A percentile compares a stretch with the other conserved stretches of the same genome.
Evolutionary conservation across 2,888 invertebrate species (phyloP).

Genomic region (Parascotia fuliginaria): DNA sequence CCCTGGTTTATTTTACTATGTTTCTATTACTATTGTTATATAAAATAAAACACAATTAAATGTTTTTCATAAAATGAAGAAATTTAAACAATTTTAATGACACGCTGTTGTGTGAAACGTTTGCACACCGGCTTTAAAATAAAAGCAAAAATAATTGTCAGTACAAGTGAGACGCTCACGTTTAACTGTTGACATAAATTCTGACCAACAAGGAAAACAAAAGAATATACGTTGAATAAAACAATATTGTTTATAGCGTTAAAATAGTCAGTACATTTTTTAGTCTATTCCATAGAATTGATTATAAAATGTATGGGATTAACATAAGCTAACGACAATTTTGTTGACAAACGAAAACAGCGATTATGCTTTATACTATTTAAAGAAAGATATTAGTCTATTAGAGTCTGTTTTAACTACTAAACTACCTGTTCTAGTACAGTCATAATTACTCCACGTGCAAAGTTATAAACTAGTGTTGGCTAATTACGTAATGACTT

Average conservation of each 20-base stretch:
- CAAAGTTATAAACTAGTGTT: slow-evolving; percentile 15
- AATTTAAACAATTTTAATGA: background rate
- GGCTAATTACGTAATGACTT: slow-evolving; percentile 18
- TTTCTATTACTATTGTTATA: no score
- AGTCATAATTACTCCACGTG: slow-evolving; percentile 9
- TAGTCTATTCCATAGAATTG: no score
- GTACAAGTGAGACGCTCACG: background rate
- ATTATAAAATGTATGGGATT: no score
- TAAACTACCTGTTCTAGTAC: background rate
- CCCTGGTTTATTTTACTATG: no score
- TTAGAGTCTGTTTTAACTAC: background rate
- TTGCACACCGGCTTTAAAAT: background rate
- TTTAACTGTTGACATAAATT: background rate
- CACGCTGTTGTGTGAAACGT: no score
- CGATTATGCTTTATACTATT: no score
- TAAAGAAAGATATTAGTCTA: no score
- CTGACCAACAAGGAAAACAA: background rate
- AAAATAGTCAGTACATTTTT: no score
- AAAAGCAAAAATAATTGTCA: background rate
- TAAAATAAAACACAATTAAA: background rate
- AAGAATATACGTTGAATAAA: background rate
- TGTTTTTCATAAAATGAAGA: background rate
- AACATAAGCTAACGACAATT: no score
- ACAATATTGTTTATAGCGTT: no score
- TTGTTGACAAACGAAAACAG: no score